A percentile compares a stretch with the other conserved stretches of the same genome.
Evolutionary conservation across 2,797 vertebrate species (phyloP).

Genomic region (Halcyon badia): DNA sequence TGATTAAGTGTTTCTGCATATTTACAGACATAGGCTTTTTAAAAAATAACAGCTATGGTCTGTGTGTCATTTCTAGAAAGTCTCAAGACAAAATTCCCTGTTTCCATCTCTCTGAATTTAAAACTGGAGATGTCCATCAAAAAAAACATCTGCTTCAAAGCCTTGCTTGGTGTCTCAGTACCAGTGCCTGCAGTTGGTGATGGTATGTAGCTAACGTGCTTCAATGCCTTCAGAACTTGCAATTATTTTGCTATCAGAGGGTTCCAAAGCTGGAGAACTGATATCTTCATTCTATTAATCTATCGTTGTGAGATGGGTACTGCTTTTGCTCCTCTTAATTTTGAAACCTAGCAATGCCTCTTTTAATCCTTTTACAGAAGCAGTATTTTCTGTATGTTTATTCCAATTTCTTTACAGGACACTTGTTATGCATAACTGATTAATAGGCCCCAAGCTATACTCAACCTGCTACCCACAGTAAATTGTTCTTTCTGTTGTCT

Average conservation of each 20-base stretch:
- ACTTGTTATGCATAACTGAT: slow-evolving; percentile 52
- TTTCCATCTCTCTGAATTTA: neutral
- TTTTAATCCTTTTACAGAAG: neutral
- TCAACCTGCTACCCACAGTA: slow-evolving; percentile 57
- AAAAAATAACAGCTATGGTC: neutral
- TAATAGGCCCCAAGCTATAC: slow-evolving; percentile 45
- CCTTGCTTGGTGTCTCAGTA: neutral
- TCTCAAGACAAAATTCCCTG: neutral
- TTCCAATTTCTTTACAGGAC: slow-evolving; percentile 8
- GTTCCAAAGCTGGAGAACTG: neutral
- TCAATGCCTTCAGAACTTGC: neutral
- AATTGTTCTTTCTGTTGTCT: slow-evolving; percentile 46
- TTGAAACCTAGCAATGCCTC: neutral
- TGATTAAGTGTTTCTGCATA: neutral
- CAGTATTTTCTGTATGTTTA: neutral
- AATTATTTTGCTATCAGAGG: neutral
- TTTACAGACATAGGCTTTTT: neutral
- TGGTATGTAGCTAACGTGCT: accelerated
- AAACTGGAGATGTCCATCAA: neutral
- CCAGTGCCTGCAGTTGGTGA: neutral
- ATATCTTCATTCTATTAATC: neutral
- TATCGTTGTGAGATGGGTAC: accelerated
- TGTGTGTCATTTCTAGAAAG: neutral
- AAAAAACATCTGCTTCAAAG: neutral
- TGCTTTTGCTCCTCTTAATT: neutral